A percentile compares a stretch with the other conserved stretches of the same genome.
Evolutionary conservation across 2,113 vertebrate genomes (phyloP).

Genomic region (Poeciliopsis occidentalis): DNA sequence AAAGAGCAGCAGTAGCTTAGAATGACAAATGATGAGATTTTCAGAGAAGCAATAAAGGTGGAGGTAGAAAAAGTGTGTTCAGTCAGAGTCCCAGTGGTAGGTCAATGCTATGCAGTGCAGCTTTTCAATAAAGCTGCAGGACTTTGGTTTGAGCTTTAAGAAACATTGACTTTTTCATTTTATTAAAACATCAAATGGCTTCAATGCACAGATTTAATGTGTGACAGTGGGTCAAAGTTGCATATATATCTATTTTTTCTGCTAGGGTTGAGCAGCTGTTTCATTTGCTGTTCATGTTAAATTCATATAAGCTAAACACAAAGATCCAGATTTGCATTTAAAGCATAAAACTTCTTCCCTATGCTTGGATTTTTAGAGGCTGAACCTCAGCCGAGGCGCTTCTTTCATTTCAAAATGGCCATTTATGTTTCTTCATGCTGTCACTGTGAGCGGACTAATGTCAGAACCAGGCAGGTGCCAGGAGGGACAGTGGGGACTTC

Average conservation of each 20-base stretch:
- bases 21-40: too few species aligned
- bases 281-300: conserved; percentile 32
- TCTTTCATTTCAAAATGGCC: conserved; percentile 36
- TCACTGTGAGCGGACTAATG: conserved; percentile 54
- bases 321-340: conserved; percentile 27
- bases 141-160: neutral
- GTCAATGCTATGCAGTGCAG: neutral
- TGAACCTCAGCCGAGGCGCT: conserved; percentile 26
- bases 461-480: conserved; percentile 31
- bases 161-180: neutral
- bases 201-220: neutral
- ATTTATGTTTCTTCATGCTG: conserved; percentile 50
- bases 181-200: neutral
- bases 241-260: neutral
- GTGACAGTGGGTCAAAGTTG: conserved; percentile 3
- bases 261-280: conserved; percentile 19
- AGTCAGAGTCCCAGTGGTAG: neutral
- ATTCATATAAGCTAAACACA: conserved; percentile 37
- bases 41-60: too few species aligned
- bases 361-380: conserved; percentile 18
- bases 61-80: neutral
- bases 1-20: too few species aligned
- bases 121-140: conserved; percentile 9
- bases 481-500: conserved; percentile 18
- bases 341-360: conserved; percentile 10